phyloP scores from a whole-genome alignment of 2,888 invertebrate genomes.

The Nineta flava region DNA sequence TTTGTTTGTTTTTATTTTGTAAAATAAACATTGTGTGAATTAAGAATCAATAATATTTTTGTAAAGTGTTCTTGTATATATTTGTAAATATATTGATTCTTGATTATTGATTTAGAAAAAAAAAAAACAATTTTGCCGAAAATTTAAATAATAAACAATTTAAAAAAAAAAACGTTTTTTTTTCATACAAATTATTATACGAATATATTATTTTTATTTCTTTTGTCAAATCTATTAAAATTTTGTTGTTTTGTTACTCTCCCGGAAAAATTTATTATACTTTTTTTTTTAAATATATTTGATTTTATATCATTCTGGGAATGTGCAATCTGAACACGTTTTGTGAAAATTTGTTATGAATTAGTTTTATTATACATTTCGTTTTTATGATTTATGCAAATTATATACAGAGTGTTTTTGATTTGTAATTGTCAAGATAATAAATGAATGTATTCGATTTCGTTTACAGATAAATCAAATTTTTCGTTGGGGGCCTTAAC shows the following conservation, averaged over 20 bases:
- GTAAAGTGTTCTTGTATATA: too few species aligned
- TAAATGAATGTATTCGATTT: too few species aligned
- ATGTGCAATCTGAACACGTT: slow-evolving; percentile 3
- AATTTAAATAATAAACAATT: neutral
- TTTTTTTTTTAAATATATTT: neutral
- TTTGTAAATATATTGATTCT: too few species aligned
- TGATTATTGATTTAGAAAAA: too few species aligned
- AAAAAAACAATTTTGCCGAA: too few species aligned
- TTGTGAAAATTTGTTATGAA: neutral
- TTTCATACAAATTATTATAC: neutral
- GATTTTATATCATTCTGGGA: slow-evolving; percentile 3
- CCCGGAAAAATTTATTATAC: neutral
- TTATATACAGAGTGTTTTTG: neutral
- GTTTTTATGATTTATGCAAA: neutral
- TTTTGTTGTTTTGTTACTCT: neutral
- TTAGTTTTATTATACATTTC: neutral
- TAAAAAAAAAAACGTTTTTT: neutral
- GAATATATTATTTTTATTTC: neutral
- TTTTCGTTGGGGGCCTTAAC: too few species aligned
- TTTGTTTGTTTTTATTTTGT: too few species aligned
- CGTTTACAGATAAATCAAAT: too few species aligned
- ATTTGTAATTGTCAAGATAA: too few species aligned
- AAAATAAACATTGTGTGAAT: too few species aligned
- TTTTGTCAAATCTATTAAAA: neutral
- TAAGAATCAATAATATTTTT: too few species aligned